A percentile compares a stretch with the other conserved stretches of the same genome.
phyloP scores from a whole-genome alignment of 2,888 invertebrate genomes.

The Agelastica alni region DNA sequence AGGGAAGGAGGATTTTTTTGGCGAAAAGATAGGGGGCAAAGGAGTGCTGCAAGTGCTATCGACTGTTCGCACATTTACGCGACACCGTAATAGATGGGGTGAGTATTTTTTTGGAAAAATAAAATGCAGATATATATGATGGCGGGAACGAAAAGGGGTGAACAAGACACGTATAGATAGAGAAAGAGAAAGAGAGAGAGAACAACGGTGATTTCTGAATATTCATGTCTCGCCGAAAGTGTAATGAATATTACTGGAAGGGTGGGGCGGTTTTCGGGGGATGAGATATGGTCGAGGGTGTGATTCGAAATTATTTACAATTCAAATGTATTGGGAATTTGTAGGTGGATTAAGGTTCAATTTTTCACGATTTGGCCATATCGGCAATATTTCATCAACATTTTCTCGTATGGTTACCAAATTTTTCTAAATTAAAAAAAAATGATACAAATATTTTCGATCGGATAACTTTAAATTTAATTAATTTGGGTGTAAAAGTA shows the following conservation, averaged over 20 bases:
- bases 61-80: slow-evolving; percentile 21
- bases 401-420: too few species aligned
- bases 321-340: slow-evolving; percentile 20
- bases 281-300: slow-evolving; percentile 2
- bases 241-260: slow-evolving; percentile 22
- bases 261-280: slow-evolving; percentile 5
- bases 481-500: too few species aligned
- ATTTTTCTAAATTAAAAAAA: too few species aligned
- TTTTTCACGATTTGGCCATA: too few species aligned
- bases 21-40: not conserved
- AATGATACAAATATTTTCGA: too few species aligned
- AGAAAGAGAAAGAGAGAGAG: slow-evolving; percentile 25
- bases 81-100: slow-evolving; percentile 2
- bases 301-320: slow-evolving; percentile 12
- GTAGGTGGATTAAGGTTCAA: slow-evolving; percentile 40
- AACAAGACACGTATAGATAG: too few species aligned
- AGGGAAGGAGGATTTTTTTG: not conserved
- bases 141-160: slow-evolving; percentile 22
- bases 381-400: too few species aligned
- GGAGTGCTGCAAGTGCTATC: not conserved
- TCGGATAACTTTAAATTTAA: too few species aligned
- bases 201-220: slow-evolving; percentile 27
- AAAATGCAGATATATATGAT: slow-evolving; percentile 10
- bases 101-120: slow-evolving; percentile 9
- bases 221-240: slow-evolving; percentile 25